Evolutionary conservation across 1,140 invertebrate species (phyloP).

Genomic region (Choristoneura fumiferana): DNA sequence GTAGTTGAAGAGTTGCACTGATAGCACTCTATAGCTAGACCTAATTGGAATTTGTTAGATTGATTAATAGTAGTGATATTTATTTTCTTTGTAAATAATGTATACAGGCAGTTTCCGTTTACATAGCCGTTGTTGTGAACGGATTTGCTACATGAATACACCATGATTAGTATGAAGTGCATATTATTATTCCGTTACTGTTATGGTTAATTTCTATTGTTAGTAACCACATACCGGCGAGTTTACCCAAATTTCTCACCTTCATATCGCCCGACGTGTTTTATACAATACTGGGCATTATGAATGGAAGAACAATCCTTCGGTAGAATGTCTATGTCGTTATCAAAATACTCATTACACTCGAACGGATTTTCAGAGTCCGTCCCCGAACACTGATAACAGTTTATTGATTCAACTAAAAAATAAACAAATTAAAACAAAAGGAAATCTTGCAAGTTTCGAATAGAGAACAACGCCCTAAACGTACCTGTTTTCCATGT

Average conservation of each 20-base stretch:
- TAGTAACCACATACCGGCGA: slow-evolving; percentile 1
- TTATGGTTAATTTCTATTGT: slow-evolving; percentile 22
- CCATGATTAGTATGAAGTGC: not conserved
- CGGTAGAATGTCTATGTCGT: slow-evolving; percentile 83
- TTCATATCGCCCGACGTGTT: slow-evolving; percentile 96
- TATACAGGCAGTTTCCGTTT: no score
- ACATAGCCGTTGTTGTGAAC: no score
- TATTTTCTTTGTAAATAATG: no score
- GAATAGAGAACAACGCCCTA: slow-evolving; percentile 45
- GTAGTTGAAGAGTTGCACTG: slow-evolving; percentile 87
- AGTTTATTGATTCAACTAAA: slow-evolving; percentile 84
- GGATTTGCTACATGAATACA: no score
- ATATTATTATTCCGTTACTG: no score
- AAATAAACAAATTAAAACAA: slow-evolving; percentile 38
- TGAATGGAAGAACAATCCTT: slow-evolving; percentile 88
- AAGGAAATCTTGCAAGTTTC: slow-evolving; percentile 29
- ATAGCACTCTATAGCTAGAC: slow-evolving; percentile 85
- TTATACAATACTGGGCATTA: slow-evolving; percentile 93
- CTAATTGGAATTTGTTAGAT: slow-evolving; percentile 50
- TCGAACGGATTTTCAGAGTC: slow-evolving; percentile 88
- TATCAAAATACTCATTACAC: slow-evolving; percentile 91
- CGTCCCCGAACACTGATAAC: slow-evolving; percentile 94
- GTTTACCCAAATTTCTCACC: slow-evolving; percentile 80
- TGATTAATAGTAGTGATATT: no score
- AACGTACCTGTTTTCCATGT: slow-evolving; percentile 18